A percentile compares a stretch with the other conserved stretches of the same genome.
These are phyloP conservation scores for Piscicola geometra DNA, from an alignment of 2,888 invertebrate species.

Conservation along the genomic window DNA sequence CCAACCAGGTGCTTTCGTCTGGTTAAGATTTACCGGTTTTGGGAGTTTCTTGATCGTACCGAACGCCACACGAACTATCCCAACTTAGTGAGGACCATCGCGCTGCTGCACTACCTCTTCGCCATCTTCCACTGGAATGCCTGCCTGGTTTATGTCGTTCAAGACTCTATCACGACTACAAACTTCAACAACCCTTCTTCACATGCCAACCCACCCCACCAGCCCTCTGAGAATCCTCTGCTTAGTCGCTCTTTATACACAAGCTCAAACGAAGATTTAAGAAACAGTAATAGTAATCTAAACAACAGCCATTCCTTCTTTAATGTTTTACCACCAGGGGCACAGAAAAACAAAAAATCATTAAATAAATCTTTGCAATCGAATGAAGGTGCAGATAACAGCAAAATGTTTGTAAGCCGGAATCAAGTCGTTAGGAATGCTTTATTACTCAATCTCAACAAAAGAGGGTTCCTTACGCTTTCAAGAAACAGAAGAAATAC, in stretches of 20 bases:
- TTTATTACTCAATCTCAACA: background rate
- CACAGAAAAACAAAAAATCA: background rate
- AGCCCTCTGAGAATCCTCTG: conserved; percentile 42
- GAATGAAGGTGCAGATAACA: background rate
- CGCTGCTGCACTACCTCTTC: conserved; percentile 75
- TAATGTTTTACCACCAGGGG: background rate
- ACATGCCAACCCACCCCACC: background rate
- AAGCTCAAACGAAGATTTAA: background rate
- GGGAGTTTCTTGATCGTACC: conserved; percentile 96
- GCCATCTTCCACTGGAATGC: conserved; percentile 99
- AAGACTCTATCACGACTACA: conserved; percentile 11
- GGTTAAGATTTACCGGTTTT: conserved; percentile 94
- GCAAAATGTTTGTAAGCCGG: background rate
- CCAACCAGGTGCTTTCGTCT: conserved; percentile 66
- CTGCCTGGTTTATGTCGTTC: conserved; percentile 83
- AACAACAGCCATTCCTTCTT: background rate
- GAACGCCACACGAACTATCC: conserved; percentile 98
- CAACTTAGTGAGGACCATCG: conserved; percentile 68
- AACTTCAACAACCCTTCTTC: background rate
- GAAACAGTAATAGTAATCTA: background rate
- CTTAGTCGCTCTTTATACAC: conserved; percentile 57
- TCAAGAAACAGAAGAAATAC: background rate
- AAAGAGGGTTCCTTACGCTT: too few relatives aligned
- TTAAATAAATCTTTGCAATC: background rate
- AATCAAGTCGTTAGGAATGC: background rate